A percentile compares a stretch with the other conserved stretches of the same genome.
Evolutionary conservation across 2,797 vertebrate species (phyloP).

Genomic region (Denticeps clupeoides): DNA sequence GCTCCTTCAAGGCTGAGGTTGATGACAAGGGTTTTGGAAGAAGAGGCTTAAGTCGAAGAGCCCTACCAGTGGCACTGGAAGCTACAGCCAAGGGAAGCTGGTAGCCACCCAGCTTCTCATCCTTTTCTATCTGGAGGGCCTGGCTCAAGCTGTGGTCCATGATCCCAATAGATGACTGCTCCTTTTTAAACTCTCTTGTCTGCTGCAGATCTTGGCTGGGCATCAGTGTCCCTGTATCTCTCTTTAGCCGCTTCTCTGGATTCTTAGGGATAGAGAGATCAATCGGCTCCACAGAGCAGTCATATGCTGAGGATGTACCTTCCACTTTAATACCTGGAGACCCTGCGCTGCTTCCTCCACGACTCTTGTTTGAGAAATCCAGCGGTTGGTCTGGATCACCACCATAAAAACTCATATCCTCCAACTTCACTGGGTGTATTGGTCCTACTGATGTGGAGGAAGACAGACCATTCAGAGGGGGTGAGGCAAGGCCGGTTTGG

Average conservation of each 20-base stretch:
- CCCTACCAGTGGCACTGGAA: constrained; percentile 44
- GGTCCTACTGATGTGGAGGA: constrained; percentile 36
- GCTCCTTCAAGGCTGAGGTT: constrained; percentile 45
- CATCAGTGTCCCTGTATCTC: constrained; percentile 38
- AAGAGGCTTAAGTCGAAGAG: constrained; percentile 68
- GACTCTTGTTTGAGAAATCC: constrained; percentile 73
- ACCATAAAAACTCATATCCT: constrained; percentile 55
- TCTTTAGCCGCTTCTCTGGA: constrained; percentile 53
- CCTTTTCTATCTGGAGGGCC: background rate
- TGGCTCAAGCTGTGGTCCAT: constrained; percentile 68
- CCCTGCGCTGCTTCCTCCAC: constrained; percentile 34
- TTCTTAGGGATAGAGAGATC: constrained; percentile 74
- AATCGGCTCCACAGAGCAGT: constrained; percentile 72
- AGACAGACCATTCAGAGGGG: constrained; percentile 63
- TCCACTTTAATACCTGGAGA: constrained; percentile 72
- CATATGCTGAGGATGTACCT: constrained; percentile 42
- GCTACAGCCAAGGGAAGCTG: constrained; percentile 50
- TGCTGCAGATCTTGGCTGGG: background rate
- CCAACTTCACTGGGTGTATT: constrained; percentile 67
- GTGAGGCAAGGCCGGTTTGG: constrained; percentile 37
- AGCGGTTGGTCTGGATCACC: constrained; percentile 54
- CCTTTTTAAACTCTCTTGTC: constrained; percentile 40
- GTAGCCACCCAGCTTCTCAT: constrained; percentile 19
- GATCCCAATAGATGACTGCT: constrained; percentile 59
- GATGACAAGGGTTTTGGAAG: constrained; percentile 68